These are phyloP conservation scores for Drosophila helvetica DNA, from an alignment of 2,888 invertebrate genomes.

Conservation along the genomic window DNA sequence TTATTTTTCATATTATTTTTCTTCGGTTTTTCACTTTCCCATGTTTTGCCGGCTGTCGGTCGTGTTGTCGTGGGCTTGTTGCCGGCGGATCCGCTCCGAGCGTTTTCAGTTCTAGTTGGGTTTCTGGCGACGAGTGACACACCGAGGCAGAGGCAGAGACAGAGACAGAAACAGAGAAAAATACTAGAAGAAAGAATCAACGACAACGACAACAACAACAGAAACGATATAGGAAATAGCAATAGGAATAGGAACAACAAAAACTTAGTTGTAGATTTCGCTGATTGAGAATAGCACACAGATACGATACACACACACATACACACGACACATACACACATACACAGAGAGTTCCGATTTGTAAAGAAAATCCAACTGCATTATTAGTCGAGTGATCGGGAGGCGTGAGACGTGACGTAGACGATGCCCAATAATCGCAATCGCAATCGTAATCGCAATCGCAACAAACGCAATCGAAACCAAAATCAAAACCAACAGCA, in stretches of 20 bases:
- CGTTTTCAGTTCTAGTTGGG: conserved; percentile 73
- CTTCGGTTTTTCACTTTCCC: conserved; percentile 4
- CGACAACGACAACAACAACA: conserved; percentile 46
- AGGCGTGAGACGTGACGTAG: conserved; percentile 42
- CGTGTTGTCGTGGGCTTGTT: conserved; percentile 50
- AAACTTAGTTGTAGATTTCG: conserved; percentile 65
- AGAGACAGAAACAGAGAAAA: conserved; percentile 15
- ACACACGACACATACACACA: conserved; percentile 37
- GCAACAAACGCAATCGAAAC: conserved; percentile 77
- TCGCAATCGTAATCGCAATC: conserved; percentile 76
- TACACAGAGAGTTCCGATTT: conserved; percentile 10
- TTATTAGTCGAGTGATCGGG: conserved; percentile 12
- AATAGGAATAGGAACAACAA: conserved; percentile 17
- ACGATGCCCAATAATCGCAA: conserved; percentile 82
- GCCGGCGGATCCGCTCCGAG: conserved; percentile 47
- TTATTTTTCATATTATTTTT: background rate
- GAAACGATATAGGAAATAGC: conserved; percentile 36
- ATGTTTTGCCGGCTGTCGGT: conserved; percentile 61
- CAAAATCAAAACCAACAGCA: conserved; percentile 65
- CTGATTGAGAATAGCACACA: conserved; percentile 54
- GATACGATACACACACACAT: conserved; percentile 23
- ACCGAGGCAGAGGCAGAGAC: conserved; percentile 13
- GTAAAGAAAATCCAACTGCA: conserved; percentile 34
- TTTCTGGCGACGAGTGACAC: conserved; percentile 78
- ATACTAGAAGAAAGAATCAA: conserved; percentile 33